phyloP scores from a whole-genome alignment of 2,888 invertebrate species.

The Elysia crispata region DNA sequence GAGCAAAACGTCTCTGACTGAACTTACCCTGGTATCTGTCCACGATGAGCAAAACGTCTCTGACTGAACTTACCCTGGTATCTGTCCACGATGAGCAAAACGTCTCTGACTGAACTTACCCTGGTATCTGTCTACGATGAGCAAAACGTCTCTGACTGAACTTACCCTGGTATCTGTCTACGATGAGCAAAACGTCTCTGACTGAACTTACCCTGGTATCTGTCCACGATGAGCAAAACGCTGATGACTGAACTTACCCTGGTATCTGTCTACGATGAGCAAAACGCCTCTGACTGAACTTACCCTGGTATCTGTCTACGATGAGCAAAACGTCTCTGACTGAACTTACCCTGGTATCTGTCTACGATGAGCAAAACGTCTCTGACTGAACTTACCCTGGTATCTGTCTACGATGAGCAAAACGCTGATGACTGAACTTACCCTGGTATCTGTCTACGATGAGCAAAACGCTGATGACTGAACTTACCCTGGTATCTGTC shows the following conservation, averaged over 20 bases:
- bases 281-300: slow-evolving; percentile 40
- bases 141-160: slow-evolving; percentile 38
- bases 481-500: slow-evolving; percentile 48
- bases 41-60: slow-evolving; percentile 38
- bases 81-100: slow-evolving; percentile 44
- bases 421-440: slow-evolving; percentile 41
- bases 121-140: slow-evolving; percentile 45
- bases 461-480: slow-evolving; percentile 41
- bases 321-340: slow-evolving; percentile 41
- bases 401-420: slow-evolving; percentile 45
- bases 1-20: slow-evolving; percentile 38
- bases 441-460: slow-evolving; percentile 46
- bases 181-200: slow-evolving; percentile 37
- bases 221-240: slow-evolving; percentile 43
- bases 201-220: slow-evolving; percentile 46
- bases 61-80: slow-evolving; percentile 44
- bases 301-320: slow-evolving; percentile 45
- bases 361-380: slow-evolving; percentile 42
- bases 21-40: slow-evolving; percentile 48
- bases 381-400: slow-evolving; percentile 40
- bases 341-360: slow-evolving; percentile 47
- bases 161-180: slow-evolving; percentile 47
- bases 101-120: slow-evolving; percentile 38
- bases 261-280: slow-evolving; percentile 44
- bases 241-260: slow-evolving; percentile 45